Conservation (phyloP, 2,113 vertebrate genomes). For the Ginglymostoma cirratum region DNA sequence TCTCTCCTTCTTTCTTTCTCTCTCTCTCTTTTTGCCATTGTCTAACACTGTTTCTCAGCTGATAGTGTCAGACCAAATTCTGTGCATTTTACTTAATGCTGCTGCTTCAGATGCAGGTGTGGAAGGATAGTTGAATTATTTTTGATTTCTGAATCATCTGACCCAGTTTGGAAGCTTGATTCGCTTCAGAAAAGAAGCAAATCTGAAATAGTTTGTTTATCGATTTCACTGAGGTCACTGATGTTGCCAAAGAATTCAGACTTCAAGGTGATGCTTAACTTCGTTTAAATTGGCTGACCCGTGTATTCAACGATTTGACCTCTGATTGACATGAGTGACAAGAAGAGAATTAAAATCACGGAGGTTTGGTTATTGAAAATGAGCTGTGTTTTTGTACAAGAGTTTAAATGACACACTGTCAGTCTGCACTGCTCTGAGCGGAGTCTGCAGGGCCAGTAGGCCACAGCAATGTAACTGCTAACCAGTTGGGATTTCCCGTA, state of each 20-base stretch:
- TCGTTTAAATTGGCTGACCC: neutral
- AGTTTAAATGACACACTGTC: neutral
- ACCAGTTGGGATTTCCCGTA: neutral
- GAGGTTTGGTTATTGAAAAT: neutral
- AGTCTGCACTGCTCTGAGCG: neutral
- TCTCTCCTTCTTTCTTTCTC: too few relatives aligned
- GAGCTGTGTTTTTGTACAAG: neutral
- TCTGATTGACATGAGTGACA: neutral
- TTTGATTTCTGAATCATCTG: neutral
- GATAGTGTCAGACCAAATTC: neutral
- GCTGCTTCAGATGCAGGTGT: neutral
- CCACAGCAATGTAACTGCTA: neutral
- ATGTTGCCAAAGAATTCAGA: neutral
- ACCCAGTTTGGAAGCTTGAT: neutral
- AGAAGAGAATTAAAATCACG: neutral
- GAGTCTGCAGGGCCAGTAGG: neutral
- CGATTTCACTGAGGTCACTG: neutral
- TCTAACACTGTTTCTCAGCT: neutral
- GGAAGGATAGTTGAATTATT: neutral
- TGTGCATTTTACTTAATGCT: neutral
- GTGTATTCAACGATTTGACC: neutral
- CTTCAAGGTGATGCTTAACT: neutral
- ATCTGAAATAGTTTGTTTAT: neutral
- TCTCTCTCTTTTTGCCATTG: neutral
- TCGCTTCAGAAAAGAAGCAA: neutral